Evolutionary conservation across 2,113 vertebrate genomes (phyloP).

Genomic region (Macquaria australasica): DNA sequence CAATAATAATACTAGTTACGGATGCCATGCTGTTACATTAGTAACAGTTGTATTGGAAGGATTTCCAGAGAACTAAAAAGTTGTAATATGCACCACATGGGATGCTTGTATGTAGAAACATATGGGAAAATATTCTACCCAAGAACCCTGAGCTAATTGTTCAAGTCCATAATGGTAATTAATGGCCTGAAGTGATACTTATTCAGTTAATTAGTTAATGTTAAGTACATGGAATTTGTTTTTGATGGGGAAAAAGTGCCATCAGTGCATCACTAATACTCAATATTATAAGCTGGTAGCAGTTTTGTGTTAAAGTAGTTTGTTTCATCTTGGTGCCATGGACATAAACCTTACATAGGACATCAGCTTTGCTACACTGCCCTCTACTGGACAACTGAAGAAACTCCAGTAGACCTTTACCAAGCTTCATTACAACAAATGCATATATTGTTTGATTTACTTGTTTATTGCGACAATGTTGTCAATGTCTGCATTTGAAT

Average conservation of each 20-base stretch:
- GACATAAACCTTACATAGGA: background rate
- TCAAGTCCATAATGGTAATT: background rate
- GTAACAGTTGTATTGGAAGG: background rate
- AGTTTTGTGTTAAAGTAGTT: too few relatives aligned
- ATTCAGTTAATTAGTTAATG: background rate
- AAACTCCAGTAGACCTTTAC: background rate
- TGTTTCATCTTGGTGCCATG: background rate
- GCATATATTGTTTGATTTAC: background rate
- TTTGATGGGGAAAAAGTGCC: background rate
- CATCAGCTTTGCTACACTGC: conserved; percentile 17
- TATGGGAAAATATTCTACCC: background rate
- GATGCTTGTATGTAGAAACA: background rate
- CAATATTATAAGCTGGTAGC: background rate
- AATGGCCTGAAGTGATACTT: background rate
- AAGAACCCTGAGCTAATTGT: background rate
- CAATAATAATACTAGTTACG: background rate
- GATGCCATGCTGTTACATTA: background rate
- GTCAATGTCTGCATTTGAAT: background rate
- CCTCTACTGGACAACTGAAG: conserved; percentile 44
- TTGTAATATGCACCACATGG: background rate
- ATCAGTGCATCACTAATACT: background rate
- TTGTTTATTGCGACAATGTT: background rate
- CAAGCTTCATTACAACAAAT: background rate
- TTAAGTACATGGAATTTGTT: background rate
- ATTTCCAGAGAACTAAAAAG: background rate